These are phyloP conservation scores for Oxyscelio sp. DNA, from an alignment of 2,888 invertebrate species.

Conservation along the genomic window DNA sequence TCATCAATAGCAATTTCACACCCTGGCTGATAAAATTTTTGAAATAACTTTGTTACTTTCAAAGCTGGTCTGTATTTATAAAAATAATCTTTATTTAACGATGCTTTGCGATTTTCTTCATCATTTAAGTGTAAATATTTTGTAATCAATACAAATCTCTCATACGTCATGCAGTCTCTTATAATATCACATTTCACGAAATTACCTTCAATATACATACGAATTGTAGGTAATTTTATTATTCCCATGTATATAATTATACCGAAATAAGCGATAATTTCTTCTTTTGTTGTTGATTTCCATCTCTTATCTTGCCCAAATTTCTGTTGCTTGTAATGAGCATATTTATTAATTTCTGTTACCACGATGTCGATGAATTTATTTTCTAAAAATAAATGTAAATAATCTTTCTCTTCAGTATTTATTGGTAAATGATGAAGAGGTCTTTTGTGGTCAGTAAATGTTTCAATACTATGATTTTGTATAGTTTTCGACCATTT, in stretches of 20 bases:
- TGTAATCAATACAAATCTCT: background rate
- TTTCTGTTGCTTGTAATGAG: background rate
- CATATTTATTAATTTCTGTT: constrained; percentile 12
- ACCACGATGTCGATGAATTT: constrained; percentile 8
- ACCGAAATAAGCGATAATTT: constrained; percentile 18
- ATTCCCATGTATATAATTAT: constrained; percentile 24
- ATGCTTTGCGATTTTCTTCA: background rate
- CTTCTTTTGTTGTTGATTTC: background rate
- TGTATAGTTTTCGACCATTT: background rate
- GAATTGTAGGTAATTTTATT: background rate
- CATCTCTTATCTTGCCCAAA: background rate
- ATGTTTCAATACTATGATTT: background rate
- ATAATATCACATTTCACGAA: constrained; percentile 3
- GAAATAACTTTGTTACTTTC: constrained; percentile 1
- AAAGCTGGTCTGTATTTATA: constrained; percentile 14
- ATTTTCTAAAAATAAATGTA: constrained; percentile 5
- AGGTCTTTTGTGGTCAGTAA: background rate
- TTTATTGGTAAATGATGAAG: background rate
- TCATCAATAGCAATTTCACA: constrained; percentile 31
- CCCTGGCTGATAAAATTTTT: constrained; percentile 12
- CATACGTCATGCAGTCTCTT: constrained; percentile 5
- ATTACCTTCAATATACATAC: constrained; percentile 7
- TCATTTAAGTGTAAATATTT: constrained; percentile 3
- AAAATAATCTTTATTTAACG: constrained; percentile 17
- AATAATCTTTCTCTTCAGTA: constrained; percentile 2